Percentiles rank a stretch among this genome's conserved stretches.
phyloP scores from a whole-genome alignment of 2,113 vertebrate genomes.

The Neodon shergylaensis region DNA sequence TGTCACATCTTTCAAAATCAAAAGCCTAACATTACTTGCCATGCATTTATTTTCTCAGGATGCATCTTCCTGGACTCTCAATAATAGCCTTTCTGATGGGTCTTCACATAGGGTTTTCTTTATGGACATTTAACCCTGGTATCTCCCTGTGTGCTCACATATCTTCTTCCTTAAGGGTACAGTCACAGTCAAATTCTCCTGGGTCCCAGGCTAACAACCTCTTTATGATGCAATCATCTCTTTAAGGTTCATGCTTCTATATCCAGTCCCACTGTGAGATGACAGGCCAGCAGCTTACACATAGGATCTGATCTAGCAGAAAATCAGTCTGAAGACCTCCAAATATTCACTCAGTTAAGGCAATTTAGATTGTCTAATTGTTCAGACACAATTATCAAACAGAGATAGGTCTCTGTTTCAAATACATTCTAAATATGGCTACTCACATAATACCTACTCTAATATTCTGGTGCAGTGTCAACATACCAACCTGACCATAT shows the following conservation, averaged over 20 bases:
- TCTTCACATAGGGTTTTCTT: not conserved
- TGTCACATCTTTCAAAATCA: not conserved
- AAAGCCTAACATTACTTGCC: not conserved
- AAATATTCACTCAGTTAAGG: not conserved
- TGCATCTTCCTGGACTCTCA: not conserved
- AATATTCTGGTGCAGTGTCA: not conserved
- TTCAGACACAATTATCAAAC: not conserved
- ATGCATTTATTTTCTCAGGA: not conserved
- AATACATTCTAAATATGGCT: not conserved
- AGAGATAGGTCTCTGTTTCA: not conserved
- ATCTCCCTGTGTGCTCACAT: not conserved
- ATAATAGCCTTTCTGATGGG: not conserved
- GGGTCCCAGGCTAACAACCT: not conserved
- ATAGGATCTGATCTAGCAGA: not conserved
- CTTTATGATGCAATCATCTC: not conserved
- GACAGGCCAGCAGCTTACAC: not conserved
- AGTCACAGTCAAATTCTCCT: not conserved
- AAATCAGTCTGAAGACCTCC: not conserved
- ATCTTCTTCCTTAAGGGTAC: not conserved
- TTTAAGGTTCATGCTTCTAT: not conserved
- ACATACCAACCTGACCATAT: not conserved
- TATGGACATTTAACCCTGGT: too few relatives aligned
- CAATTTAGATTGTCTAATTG: too few relatives aligned
- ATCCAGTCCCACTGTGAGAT: not conserved
- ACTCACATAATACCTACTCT: too few relatives aligned